Conservation (phyloP, 1,140 invertebrate species). For the Bombus polaris region DNA sequence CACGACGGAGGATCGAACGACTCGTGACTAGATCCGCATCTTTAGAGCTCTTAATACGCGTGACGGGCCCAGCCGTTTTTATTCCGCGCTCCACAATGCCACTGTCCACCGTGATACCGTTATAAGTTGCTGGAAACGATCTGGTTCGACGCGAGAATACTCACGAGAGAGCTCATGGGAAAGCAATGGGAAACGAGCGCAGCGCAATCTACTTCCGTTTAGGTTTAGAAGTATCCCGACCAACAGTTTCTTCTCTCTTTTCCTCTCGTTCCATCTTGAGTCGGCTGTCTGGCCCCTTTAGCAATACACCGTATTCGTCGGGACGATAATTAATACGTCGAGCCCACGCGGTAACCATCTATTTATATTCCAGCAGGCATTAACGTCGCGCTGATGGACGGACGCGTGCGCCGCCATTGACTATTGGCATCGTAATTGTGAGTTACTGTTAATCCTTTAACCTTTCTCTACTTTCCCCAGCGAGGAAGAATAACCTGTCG, state of each 20-base stretch:
- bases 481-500: constrained; percentile 36
- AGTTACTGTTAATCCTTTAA: constrained; percentile 66
- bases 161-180: neutral
- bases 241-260: neutral
- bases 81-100: constrained; percentile 12
- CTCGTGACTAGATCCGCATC: constrained; percentile 42
- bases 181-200: neutral
- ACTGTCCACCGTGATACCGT: constrained; percentile 29
- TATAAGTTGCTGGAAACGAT: constrained; percentile 32
- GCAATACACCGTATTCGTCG: constrained; percentile 7
- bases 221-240: neutral
- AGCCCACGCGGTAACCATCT: constrained; percentile 40
- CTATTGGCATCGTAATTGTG: constrained; percentile 59
- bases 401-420: constrained; percentile 48
- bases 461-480: constrained; percentile 55
- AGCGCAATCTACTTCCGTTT: neutral
- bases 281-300: neutral
- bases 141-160: neutral
- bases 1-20: neutral
- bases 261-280: neutral
- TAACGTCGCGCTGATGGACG: constrained; percentile 58
- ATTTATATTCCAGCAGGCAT: constrained; percentile 55
- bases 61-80: neutral
- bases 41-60: constrained; percentile 51
- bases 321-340: constrained; percentile 59